Percentiles rank a stretch among this genome's conserved stretches.
phyloP scores from a whole-genome alignment of 2,113 vertebrate species.

The Stictonetta naevosa region DNA sequence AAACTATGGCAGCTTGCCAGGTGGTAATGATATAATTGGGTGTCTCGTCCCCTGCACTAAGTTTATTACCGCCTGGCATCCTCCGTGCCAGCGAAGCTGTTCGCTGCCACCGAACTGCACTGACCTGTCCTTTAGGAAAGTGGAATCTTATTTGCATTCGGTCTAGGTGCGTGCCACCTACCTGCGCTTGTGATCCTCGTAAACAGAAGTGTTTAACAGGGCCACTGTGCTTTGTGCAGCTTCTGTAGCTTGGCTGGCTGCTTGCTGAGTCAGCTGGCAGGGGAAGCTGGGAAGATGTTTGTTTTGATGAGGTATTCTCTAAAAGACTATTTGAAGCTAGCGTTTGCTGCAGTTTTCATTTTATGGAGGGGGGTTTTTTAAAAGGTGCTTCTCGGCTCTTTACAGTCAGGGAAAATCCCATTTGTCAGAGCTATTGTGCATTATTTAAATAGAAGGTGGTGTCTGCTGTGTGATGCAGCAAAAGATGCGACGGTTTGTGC shows the following conservation, averaged over 20 bases:
- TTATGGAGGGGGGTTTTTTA: not conserved
- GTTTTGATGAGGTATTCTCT: constrained; percentile 38
- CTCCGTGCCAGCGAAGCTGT: not conserved
- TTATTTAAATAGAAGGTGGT: not conserved
- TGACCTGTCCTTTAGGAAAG: not conserved
- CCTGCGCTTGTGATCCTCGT: not conserved
- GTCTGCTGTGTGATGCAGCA: not conserved
- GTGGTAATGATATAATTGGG: not conserved
- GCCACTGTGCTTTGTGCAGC: not conserved
- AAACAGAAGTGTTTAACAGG: not conserved
- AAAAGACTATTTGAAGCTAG: constrained; percentile 5
- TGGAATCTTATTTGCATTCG: not conserved
- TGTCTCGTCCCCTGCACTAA: not conserved
- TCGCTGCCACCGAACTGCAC: not conserved
- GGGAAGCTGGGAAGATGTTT: constrained; percentile 24
- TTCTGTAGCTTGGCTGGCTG: not conserved
- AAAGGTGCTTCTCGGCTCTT: constrained; percentile 28
- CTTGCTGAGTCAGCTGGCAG: constrained; percentile 67
- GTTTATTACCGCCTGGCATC: not conserved
- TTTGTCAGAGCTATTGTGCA: not conserved
- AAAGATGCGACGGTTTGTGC: not conserved
- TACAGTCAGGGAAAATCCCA: not conserved
- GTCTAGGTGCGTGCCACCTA: not conserved
- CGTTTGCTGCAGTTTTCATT: constrained; percentile 1
- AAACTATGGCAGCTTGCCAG: not conserved